A percentile compares a stretch with the other conserved stretches of the same genome.
Conservation (phyloP, 2,113 vertebrate genomes). For the Beaufortia kweichowensis region DNA sequence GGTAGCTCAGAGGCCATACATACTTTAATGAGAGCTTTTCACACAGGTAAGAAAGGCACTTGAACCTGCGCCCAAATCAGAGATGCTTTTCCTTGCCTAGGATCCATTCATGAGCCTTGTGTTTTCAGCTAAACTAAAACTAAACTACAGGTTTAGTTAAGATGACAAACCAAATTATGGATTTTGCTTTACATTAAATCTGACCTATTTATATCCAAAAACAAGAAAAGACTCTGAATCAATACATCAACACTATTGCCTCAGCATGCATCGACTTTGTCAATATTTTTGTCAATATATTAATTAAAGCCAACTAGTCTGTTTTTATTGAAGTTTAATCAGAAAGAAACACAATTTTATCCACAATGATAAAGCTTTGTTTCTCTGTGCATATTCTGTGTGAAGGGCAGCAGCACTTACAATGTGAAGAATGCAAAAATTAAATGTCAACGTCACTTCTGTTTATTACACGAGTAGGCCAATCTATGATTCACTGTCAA, state of each 20-base stretch:
- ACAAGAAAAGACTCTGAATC: no score
- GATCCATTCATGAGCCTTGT: background rate
- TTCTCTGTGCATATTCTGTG: constrained; percentile 5
- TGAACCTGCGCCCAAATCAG: constrained; percentile 10
- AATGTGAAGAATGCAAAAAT: background rate
- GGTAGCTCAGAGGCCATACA: constrained; percentile 42
- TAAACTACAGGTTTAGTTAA: no score
- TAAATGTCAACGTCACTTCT: constrained; percentile 29
- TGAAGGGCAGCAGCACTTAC: background rate
- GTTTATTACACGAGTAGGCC: constrained; percentile 38
- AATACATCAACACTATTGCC: background rate
- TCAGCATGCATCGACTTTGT: no score
- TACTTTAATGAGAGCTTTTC: constrained; percentile 52
- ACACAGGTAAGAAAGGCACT: constrained; percentile 36
- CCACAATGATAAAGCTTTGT: background rate
- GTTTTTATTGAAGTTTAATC: background rate
- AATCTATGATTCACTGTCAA: constrained; percentile 43
- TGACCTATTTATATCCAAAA: no score
- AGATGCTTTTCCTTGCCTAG: background rate
- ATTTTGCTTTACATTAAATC: no score
- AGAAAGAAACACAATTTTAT: background rate
- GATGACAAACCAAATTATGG: no score
- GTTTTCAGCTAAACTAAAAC: background rate
- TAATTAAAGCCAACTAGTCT: background rate
- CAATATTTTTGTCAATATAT: background rate